A percentile compares a stretch with the other conserved stretches of the same genome.
phyloP scores from a whole-genome alignment of 2,888 invertebrate genomes.

The Beris chalybata region DNA sequence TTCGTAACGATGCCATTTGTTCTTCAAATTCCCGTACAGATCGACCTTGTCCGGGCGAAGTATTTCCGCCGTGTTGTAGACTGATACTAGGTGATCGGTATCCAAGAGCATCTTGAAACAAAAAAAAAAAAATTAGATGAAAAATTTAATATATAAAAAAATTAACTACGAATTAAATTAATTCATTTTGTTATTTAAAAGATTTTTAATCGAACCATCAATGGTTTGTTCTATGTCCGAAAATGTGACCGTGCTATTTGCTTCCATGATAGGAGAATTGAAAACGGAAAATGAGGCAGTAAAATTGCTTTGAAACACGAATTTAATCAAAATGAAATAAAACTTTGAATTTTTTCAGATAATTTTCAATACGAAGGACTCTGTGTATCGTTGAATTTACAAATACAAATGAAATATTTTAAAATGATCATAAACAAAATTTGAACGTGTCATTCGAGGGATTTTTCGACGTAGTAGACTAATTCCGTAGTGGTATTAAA shows the following conservation, averaged over 20 bases:
- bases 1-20: conserved; percentile 76
- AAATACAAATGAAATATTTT: conserved; percentile 23
- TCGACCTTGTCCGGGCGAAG: conserved; percentile 62
- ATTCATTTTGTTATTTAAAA: conserved; percentile 3
- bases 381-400: conserved; percentile 28
- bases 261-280: neutral
- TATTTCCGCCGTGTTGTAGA: conserved; percentile 45
- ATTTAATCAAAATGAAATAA: conserved; percentile 20
- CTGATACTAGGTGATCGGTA: conserved; percentile 48
- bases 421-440: conserved; percentile 18
- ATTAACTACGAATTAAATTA: neutral
- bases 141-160: neutral
- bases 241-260: conserved; percentile 4
- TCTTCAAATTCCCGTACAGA: conserved; percentile 91
- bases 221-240: conserved; percentile 31
- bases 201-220: conserved; percentile 18
- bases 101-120: conserved; percentile 46
- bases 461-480: conserved; percentile 9
- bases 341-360: conserved; percentile 24
- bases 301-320: conserved; percentile 17
- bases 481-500: neutral
- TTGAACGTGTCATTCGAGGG: neutral
- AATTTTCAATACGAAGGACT: conserved; percentile 27
- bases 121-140: neutral
- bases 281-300: conserved; percentile 1